phyloP scores from a whole-genome alignment of 2,797 vertebrate species.

The Selene dorsalis region DNA sequence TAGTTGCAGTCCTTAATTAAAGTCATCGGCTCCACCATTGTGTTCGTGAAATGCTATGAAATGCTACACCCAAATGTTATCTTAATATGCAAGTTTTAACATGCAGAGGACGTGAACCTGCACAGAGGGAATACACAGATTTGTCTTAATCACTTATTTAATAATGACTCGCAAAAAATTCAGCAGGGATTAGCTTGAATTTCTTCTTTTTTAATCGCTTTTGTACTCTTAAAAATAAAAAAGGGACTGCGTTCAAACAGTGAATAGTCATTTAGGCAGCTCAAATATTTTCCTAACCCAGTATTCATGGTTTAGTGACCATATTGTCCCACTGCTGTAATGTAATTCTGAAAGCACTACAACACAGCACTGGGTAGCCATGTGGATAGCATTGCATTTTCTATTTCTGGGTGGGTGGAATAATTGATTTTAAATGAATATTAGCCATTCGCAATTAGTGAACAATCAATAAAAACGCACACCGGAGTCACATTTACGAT shows the following conservation, averaged over 20 bases:
- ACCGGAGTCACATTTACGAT: constrained; percentile 16
- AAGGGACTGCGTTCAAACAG: background rate
- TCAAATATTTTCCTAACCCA: constrained; percentile 12
- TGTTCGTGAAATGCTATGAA: background rate
- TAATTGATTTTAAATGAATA: constrained; percentile 46
- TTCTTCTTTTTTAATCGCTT: background rate
- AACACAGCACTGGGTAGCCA: background rate
- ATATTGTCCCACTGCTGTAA: background rate
- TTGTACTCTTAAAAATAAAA: background rate
- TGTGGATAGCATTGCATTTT: background rate
- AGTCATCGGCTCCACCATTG: background rate
- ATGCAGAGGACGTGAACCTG: background rate
- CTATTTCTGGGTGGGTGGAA: constrained; percentile 32
- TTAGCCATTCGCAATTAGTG: constrained; percentile 30
- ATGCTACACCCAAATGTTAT: background rate
- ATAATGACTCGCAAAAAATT: constrained; percentile 15
- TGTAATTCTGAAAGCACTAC: background rate
- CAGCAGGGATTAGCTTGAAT: constrained; percentile 18
- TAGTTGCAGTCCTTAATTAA: constrained; percentile 4
- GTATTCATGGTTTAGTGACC: constrained; percentile 9
- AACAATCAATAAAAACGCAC: constrained; percentile 15
- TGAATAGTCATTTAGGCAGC: background rate
- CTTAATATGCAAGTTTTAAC: constrained; percentile 14
- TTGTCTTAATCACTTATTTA: constrained; percentile 35
- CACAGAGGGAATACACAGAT: constrained; percentile 25